Evolutionary conservation across 2,113 vertebrate genomes (phyloP), one percentile per base, ranked within the genome.

Genomic region (Cinclus cinclus): DNA sequence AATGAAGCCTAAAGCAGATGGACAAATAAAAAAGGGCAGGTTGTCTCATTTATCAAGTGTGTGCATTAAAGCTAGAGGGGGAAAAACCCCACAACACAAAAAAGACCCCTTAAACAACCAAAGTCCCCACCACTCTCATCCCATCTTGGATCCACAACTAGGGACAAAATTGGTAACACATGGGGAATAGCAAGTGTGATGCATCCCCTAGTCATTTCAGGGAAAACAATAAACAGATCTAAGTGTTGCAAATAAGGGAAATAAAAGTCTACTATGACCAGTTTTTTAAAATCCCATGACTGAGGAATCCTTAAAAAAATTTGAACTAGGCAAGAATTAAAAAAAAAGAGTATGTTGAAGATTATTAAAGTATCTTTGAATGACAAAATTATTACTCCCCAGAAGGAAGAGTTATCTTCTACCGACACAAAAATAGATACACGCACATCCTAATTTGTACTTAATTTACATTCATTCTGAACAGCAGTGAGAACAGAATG

Each of bases 401-500:
- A 68, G 68, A 80, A 93, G 23, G 52, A 86, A 83, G 31, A 90
- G 33, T 50, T 50, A 70, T 70, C 55, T 37, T 91, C 58, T 47
- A 67, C 31, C 64, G 86, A 52, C 18, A 89, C 33, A 89, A 87
- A 95, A 93, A 80, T 46, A 90, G 63, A 90, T 44, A 88, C 39
- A 83, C 37, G 56, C 67, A 73, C 33, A 77, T 58, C 71, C 37
- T 86, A 53, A 89, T 86, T 87, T 81, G 47, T 94, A 92, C 86
- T 94, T 92, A 83, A 92, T 79, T 84, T 89, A 81, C 44, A 86
- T 89, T 87, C 55, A 90, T 86, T 62, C 73, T 83, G 55, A 92
- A 83, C 37, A 60, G 76, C 83, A 86, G 44, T 44, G 60, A 94
- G 83, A 90, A 86, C n/a, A 94, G 83, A 92, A 76, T 81, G 80